phyloP scores from a whole-genome alignment of 2,888 invertebrate genomes.

The Margaritifera margaritifera region DNA sequence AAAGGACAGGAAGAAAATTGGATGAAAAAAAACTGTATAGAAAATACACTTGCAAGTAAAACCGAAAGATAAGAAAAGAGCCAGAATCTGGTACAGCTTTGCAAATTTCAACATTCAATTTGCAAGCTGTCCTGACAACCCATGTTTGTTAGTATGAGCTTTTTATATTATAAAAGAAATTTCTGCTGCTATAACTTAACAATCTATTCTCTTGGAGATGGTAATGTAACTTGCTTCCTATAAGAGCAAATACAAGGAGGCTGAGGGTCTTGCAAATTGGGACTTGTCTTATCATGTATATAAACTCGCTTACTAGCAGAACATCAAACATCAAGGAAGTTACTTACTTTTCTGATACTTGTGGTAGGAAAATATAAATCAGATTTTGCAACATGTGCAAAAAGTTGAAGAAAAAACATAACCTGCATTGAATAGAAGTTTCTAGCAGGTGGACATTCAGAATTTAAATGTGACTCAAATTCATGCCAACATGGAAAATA shows the following conservation, averaged over 20 bases:
- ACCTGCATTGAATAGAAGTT: background rate
- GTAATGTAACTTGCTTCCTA: slow-evolving; percentile 14
- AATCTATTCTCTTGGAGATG: slow-evolving; percentile 11
- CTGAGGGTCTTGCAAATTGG: slow-evolving; percentile 20
- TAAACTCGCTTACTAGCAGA: slow-evolving; percentile 3
- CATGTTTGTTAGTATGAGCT: slow-evolving; percentile 19
- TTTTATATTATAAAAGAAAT: slow-evolving; percentile 26
- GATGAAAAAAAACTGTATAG: background rate
- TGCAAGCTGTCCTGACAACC: slow-evolving; percentile 21
- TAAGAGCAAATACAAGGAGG: slow-evolving; percentile 17
- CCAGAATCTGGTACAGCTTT: slow-evolving; percentile 3
- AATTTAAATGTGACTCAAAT: slow-evolving; percentile 2
- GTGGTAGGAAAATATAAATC: background rate
- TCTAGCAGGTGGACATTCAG: background rate
- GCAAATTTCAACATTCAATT: slow-evolving; percentile 19
- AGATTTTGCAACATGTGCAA: background rate
- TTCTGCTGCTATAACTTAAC: slow-evolving; percentile 20
- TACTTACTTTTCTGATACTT: background rate
- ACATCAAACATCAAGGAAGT: background rate
- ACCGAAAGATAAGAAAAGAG: slow-evolving; percentile 2
- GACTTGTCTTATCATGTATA: slow-evolving; percentile 5
- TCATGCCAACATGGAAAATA: background rate
- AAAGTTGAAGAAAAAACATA: background rate
- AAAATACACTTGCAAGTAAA: slow-evolving; percentile 7
- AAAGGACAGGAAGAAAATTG: slow-evolving; percentile 3